Evolutionary conservation across 2,113 vertebrate genomes (phyloP).

Genomic region (Riparia riparia): DNA sequence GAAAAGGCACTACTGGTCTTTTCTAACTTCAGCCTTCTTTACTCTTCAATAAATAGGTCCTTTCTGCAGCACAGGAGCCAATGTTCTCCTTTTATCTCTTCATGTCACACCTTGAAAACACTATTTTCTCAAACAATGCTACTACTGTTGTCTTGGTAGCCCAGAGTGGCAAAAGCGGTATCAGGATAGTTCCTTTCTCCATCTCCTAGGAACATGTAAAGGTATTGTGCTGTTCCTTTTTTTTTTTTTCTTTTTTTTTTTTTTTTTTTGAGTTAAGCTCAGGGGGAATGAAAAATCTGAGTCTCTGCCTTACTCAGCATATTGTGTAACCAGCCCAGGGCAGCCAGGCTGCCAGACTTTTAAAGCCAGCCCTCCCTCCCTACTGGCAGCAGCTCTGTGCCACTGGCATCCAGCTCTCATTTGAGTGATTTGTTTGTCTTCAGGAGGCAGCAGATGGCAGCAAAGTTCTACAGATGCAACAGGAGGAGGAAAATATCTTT

Average conservation of each 20-base stretch:
- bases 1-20: background rate
- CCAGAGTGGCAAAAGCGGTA: background rate
- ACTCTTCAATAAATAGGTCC: background rate
- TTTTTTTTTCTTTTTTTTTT: background rate
- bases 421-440: slow-evolving; percentile 52
- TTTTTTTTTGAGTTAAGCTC: background rate
- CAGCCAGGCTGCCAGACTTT: background rate
- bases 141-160: background rate
- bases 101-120: background rate
- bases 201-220: background rate
- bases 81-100: background rate
- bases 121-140: background rate
- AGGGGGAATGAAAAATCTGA: slow-evolving; percentile 29
- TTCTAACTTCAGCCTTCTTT: background rate
- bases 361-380: background rate
- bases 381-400: slow-evolving; percentile 1
- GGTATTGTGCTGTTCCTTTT: background rate
- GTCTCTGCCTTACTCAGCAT: slow-evolving; percentile 44
- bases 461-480: slow-evolving; percentile 69
- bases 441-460: slow-evolving; percentile 75
- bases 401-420: slow-evolving; percentile 28
- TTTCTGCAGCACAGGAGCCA: background rate
- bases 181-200: background rate
- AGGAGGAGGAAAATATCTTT: slow-evolving; percentile 36
- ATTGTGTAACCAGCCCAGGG: background rate